Base-by-base conservation (phyloP, 2,888 invertebrate genomes). In the Amphipyra berbera region DNA sequence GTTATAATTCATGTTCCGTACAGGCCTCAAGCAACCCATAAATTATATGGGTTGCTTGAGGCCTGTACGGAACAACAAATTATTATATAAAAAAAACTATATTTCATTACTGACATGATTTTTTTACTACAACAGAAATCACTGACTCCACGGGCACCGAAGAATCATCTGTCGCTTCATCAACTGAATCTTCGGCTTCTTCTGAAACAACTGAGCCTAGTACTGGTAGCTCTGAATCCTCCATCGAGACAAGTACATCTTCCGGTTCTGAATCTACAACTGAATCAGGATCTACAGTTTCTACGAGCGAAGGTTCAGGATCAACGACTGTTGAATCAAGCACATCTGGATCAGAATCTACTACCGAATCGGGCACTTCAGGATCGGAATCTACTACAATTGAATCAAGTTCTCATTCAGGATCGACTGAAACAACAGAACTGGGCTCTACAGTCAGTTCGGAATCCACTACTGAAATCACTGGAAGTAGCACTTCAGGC, bases 221-320 rank as follows among this genome's bases (percentile, higher is more conserved):
- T 48, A 65, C 47, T 38, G 41, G 14, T 6, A 67, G 35, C 35
- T 61, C 53, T 37, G 44, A 41, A 41, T 13, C 62, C 10, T 54
- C 49, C 46, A 15, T 40, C 53, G 58, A 65, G 41, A 46, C 53
- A n/a, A 48, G 47, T 15, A 33, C 41, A 6, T 10, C 47, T 27
- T 47, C 57, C 10, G 35, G 21, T 10, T 33, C 35, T 12, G 57
- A 42, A 49, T 49, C 41, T 45, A 57, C 65, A 6, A 75, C 76
- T 21, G 68, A 71, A 44, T 58, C 68, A 6, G 72, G 56, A 42
- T 48, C 60, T 14, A 71, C 72, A 14, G 61, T 59, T 6, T 53
- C 61, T 10, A 45, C 73, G 8, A 54, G 54, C 35, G 59, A 44
- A 15, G 10, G 21, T 35, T 30, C 64, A n/a, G 58, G 10, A 30